Evolutionary conservation across 1,140 invertebrate genomes (phyloP).

Genomic region (Ptiloglossa arizonensis): DNA sequence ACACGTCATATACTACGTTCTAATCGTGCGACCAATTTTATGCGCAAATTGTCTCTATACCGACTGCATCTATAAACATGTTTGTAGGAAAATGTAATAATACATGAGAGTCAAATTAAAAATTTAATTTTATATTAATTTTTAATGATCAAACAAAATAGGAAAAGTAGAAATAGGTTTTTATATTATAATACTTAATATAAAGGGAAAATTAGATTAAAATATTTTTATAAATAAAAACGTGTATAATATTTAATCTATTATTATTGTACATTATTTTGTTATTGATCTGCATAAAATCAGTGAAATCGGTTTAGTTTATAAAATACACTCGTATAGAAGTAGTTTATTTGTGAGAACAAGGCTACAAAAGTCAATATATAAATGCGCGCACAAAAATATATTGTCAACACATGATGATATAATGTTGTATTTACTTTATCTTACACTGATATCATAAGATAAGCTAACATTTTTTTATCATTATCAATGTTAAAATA

Average conservation of each 20-base stretch:
- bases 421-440: slow-evolving; percentile 5
- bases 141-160: not conserved
- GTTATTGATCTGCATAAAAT: not conserved
- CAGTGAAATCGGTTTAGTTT: not conserved
- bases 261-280: not conserved
- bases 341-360: slow-evolving; percentile 16
- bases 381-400: slow-evolving; percentile 25
- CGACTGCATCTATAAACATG: not conserved
- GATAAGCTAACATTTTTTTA: not conserved
- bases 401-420: slow-evolving; percentile 13
- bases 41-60: not conserved
- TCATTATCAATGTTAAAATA: not conserved
- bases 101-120: not conserved
- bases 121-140: not conserved
- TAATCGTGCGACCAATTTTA: not conserved
- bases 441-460: slow-evolving; percentile 6
- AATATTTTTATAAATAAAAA: not conserved
- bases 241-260: not conserved
- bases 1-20: not conserved
- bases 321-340: not conserved
- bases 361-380: slow-evolving; percentile 7
- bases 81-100: not conserved
- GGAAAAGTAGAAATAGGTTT: not conserved
- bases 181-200: not conserved
- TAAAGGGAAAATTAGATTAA: not conserved